Conservation (phyloP, 2,888 invertebrate genomes). For the Dendrolimus pini region DNA sequence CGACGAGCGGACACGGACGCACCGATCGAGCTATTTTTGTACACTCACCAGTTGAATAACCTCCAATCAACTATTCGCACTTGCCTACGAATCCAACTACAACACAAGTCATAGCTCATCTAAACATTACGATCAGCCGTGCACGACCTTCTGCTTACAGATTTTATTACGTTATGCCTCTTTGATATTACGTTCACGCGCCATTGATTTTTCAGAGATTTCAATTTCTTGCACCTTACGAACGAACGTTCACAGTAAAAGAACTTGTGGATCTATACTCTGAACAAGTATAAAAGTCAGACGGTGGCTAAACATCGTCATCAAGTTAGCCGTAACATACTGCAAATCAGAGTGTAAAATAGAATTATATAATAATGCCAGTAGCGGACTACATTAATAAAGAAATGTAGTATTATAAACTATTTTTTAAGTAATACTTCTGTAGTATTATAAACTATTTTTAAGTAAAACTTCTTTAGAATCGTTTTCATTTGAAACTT, state of each 20-base stretch:
- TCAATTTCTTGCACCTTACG: background rate
- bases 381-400: no score
- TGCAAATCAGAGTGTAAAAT: no score
- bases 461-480: no score
- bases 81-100: constrained; percentile 51
- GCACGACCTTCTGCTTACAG: constrained; percentile 18
- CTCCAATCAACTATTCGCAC: constrained; percentile 76
- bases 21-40: constrained; percentile 67
- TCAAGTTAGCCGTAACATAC: no score
- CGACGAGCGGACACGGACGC: constrained; percentile 32
- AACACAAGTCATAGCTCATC: constrained; percentile 28
- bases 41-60: constrained; percentile 72
- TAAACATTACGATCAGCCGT: constrained; percentile 18
- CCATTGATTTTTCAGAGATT: background rate
- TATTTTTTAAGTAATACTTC: no score
- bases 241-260: background rate
- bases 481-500: no score
- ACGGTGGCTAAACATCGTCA: no score
- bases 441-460: no score
- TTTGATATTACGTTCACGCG: background rate
- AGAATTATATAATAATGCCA: no score
- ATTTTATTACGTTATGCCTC: background rate
- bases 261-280: background rate
- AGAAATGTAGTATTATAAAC: no score
- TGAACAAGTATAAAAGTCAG: no score